These are phyloP conservation scores for Achatina immaculata DNA, from an alignment of 1,140 invertebrate genomes.

Conservation along the genomic window DNA sequence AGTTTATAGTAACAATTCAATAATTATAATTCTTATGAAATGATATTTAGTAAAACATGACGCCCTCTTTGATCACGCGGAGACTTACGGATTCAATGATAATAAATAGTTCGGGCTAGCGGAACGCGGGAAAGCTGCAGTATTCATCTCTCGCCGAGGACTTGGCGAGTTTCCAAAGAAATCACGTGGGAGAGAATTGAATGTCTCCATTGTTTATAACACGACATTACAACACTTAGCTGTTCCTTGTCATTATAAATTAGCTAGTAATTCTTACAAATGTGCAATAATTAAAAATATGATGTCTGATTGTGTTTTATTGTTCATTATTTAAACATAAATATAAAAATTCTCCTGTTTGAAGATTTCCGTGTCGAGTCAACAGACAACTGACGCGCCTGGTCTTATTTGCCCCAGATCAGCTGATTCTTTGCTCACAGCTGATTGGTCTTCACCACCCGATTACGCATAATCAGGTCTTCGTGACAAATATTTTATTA, in stretches of 20 bases:
- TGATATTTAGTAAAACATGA: slow-evolving; percentile 51
- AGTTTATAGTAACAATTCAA: too few species aligned
- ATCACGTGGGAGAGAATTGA: not conserved
- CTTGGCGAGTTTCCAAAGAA: slow-evolving; percentile 28
- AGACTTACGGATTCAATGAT: slow-evolving; percentile 33
- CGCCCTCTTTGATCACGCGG: slow-evolving; percentile 49
- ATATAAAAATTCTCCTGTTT: not conserved
- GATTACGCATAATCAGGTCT: not conserved
- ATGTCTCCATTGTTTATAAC: not conserved
- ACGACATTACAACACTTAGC: too few species aligned
- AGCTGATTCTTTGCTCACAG: not conserved
- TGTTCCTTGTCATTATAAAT: too few species aligned
- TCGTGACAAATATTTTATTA: not conserved
- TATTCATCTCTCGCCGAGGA: slow-evolving; percentile 45
- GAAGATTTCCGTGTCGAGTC: slow-evolving; percentile 51
- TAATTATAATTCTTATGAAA: not conserved
- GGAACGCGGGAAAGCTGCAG: slow-evolving; percentile 63
- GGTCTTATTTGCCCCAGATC: not conserved
- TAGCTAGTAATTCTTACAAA: too few species aligned
- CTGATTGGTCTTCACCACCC: not conserved
- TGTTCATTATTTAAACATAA: too few species aligned
- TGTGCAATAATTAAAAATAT: too few species aligned
- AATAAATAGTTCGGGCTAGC: slow-evolving; percentile 50
- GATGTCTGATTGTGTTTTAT: too few species aligned
- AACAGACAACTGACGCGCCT: slow-evolving; percentile 30